phyloP scores from a whole-genome alignment of 2,888 invertebrate species.

The Pseudanteris insignis region DNA sequence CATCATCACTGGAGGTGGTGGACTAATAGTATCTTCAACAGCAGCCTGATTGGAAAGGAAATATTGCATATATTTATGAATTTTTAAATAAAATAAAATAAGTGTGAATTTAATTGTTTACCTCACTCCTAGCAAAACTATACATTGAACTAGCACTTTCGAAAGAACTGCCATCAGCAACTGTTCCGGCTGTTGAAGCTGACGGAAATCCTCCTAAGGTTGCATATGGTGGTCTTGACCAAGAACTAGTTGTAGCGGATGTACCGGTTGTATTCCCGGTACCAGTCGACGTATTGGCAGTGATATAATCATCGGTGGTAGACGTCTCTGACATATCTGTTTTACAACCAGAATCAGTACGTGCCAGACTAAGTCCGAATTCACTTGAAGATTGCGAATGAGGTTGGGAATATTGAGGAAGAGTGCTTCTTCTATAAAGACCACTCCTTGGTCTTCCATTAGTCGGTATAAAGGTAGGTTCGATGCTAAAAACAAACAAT shows the following conservation, averaged over 20 bases:
- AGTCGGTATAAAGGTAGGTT: constrained; percentile 50
- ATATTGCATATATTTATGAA: too few species aligned
- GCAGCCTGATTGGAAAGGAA: too few species aligned
- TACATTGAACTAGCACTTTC: constrained; percentile 86
- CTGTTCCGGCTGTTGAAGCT: constrained; percentile 61
- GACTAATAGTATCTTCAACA: constrained; percentile 60
- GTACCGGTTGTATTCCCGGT: constrained; percentile 68
- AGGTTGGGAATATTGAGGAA: constrained; percentile 57
- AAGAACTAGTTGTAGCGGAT: constrained; percentile 66
- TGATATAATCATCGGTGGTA: constrained; percentile 87
- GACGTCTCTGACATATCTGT: constrained; percentile 90
- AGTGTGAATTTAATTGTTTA: constrained; percentile 38
- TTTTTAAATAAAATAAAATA: not conserved
- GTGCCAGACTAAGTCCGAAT: constrained; percentile 70
- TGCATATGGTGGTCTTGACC: constrained; percentile 68
- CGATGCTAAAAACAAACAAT: constrained; percentile 54
- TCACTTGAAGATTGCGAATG: constrained; percentile 65
- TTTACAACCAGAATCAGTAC: constrained; percentile 78
- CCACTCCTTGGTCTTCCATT: constrained; percentile 58
- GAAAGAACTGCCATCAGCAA: constrained; percentile 81
- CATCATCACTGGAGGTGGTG: constrained; percentile 50
- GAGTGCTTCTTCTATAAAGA: constrained; percentile 59
- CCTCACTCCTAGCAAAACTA: constrained; percentile 79
- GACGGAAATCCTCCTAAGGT: constrained; percentile 57
- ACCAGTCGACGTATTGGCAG: constrained; percentile 75